A percentile compares a stretch with the other conserved stretches of the same genome.
These are phyloP conservation scores for Spodoptera frugiperda DNA, from an alignment of 1,140 invertebrate species.

Conservation along the genomic window DNA sequence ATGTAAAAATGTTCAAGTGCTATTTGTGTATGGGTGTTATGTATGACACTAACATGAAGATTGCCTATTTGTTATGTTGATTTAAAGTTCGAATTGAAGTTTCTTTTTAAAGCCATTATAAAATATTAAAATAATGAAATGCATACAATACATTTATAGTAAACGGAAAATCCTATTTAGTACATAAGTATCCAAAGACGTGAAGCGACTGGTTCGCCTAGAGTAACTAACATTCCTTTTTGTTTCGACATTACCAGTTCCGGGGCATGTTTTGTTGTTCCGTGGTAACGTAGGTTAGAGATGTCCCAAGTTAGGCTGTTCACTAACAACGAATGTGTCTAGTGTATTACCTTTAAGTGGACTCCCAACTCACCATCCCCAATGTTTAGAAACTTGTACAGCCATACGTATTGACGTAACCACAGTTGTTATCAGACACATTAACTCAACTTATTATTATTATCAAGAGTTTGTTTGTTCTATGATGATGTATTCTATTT, in stretches of 20 bases:
- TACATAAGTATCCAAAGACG: slow-evolving; percentile 58
- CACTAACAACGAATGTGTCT: slow-evolving; percentile 82
- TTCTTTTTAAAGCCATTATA: slow-evolving; percentile 52
- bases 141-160: slow-evolving; percentile 46
- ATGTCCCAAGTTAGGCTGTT: slow-evolving; percentile 79
- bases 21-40: slow-evolving; percentile 80
- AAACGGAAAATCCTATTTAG: slow-evolving; percentile 59
- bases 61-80: slow-evolving; percentile 64
- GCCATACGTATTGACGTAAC: slow-evolving; percentile 9
- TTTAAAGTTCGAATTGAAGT: slow-evolving; percentile 32
- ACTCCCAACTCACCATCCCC: slow-evolving; percentile 13
- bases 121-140: slow-evolving; percentile 51
- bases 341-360: slow-evolving; percentile 68
- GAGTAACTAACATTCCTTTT: slow-evolving; percentile 55
- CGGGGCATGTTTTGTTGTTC: slow-evolving; percentile 62
- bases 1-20: slow-evolving; percentile 78
- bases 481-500: slow-evolving; percentile 33
- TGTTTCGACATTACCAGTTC: slow-evolving; percentile 53
- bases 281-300: slow-evolving; percentile 39
- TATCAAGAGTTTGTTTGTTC: slow-evolving; percentile 18
- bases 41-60: slow-evolving; percentile 79
- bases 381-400: slow-evolving; percentile 10
- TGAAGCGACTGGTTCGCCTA: slow-evolving; percentile 68
- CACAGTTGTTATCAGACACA: slow-evolving; percentile 32
- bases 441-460: slow-evolving; percentile 13